A percentile compares a stretch with the other conserved stretches of the same genome.
phyloP scores from a whole-genome alignment of 2,888 invertebrate species.

The Deilephila elpenor region DNA sequence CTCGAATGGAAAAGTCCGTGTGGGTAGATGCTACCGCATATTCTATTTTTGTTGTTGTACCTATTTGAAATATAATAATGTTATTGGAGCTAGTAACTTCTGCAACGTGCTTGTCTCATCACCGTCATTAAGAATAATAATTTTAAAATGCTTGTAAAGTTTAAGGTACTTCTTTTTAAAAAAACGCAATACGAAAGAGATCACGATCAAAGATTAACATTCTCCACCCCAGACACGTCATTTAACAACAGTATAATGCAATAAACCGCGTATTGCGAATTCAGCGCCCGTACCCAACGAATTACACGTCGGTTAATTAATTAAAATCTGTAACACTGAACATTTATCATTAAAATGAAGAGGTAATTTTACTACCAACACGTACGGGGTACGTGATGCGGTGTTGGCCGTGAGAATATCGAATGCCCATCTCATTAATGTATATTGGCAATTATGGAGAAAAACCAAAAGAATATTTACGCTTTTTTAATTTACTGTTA shows the following conservation, averaged over 20 bases:
- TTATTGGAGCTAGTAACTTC: too few relatives aligned
- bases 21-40: too few relatives aligned
- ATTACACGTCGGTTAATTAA: constrained; percentile 42
- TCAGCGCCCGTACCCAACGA: constrained; percentile 24
- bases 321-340: constrained; percentile 38
- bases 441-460: constrained; percentile 10
- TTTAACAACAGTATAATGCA: neutral
- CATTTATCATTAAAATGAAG: constrained; percentile 35
- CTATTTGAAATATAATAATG: too few relatives aligned
- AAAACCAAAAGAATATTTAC: constrained; percentile 10
- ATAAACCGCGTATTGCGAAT: constrained; percentile 31
- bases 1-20: too few relatives aligned
- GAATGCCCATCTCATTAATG: constrained; percentile 7
- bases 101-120: too few relatives aligned
- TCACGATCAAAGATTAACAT: constrained; percentile 3
- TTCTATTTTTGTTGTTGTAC: too few relatives aligned
- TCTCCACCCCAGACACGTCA: neutral
- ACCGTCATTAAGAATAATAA: too few relatives aligned
- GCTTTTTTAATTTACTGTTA: neutral
- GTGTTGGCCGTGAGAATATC: constrained; percentile 19
- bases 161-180: neutral
- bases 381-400: constrained; percentile 7
- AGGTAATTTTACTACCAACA: constrained; percentile 27
- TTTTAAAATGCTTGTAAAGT: too few relatives aligned
- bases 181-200: neutral